Conservation (phyloP, 2,888 invertebrate genomes). For the Zootermopsis nevadensis region DNA sequence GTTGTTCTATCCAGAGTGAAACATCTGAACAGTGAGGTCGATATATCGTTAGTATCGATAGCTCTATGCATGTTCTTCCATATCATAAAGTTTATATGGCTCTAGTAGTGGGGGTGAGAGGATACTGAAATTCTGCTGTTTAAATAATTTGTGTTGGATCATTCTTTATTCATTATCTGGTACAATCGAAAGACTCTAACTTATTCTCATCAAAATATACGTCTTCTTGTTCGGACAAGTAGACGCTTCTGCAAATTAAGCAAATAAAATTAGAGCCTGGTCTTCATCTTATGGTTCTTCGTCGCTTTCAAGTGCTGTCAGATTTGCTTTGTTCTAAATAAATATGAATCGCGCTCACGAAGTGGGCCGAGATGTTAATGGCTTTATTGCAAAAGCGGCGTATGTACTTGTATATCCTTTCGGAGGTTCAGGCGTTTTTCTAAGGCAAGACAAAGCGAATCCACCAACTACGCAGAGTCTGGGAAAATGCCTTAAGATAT, state of each 20-base stretch:
- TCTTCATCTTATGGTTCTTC: background rate
- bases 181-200: background rate
- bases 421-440: no score
- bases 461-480: no score
- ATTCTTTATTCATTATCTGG: background rate
- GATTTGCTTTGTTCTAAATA: background rate
- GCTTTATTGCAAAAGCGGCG: background rate
- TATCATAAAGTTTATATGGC: background rate
- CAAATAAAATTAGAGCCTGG: slow-evolving; percentile 1
- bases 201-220: background rate
- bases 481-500: no score
- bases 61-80: background rate
- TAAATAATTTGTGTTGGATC: background rate
- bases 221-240: background rate
- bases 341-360: background rate
- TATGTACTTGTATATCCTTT: no score
- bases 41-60: slow-evolving; percentile 25
- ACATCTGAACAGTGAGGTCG: background rate
- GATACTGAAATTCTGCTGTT: background rate
- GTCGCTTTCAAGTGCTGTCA: background rate
- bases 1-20: background rate
- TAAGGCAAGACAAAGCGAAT: no score
- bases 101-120: no score
- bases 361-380: background rate
- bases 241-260: background rate